Percentiles rank a stretch among this genome's conserved stretches.
Conservation (phyloP, 2,888 invertebrate genomes). For the Pyralis farinalis region DNA sequence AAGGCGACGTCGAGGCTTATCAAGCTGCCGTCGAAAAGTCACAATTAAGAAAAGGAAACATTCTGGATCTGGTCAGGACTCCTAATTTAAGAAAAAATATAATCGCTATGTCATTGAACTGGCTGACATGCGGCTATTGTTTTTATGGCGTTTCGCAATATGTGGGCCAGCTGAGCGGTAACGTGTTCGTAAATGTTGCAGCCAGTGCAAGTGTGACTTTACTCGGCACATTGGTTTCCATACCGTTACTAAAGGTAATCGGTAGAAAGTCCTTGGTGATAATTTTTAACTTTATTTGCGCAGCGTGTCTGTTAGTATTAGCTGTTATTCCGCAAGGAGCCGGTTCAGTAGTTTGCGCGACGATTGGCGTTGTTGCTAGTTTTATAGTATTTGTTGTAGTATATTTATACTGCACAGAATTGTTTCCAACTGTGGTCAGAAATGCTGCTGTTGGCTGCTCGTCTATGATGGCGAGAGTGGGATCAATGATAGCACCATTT, state of each 20-base stretch:
- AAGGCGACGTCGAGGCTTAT: slow-evolving; percentile 55
- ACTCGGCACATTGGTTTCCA: slow-evolving; percentile 81
- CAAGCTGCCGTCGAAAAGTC: slow-evolving; percentile 44
- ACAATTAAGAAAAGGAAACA: slow-evolving; percentile 68
- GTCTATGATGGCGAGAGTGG: slow-evolving; percentile 93
- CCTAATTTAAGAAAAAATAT: slow-evolving; percentile 87
- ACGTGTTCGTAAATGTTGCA: slow-evolving; percentile 91
- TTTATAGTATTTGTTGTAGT: slow-evolving; percentile 92
- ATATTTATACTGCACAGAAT: slow-evolving; percentile 92
- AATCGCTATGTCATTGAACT: slow-evolving; percentile 86
- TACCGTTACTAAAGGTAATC: slow-evolving; percentile 82
- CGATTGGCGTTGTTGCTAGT: slow-evolving; percentile 88
- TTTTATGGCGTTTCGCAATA: slow-evolving; percentile 92
- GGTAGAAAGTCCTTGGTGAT: slow-evolving; percentile 86
- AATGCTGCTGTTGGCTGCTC: slow-evolving; percentile 93
- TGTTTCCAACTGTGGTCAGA: slow-evolving; percentile 93
- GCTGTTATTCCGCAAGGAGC: slow-evolving; percentile 70
- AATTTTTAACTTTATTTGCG: slow-evolving; percentile 82
- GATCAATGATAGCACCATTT: slow-evolving; percentile 92
- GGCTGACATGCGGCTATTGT: slow-evolving; percentile 89
- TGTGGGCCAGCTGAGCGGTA: slow-evolving; percentile 88
- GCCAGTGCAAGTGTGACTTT: slow-evolving; percentile 85
- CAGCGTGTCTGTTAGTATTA: slow-evolving; percentile 81
- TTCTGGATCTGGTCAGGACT: slow-evolving; percentile 86
- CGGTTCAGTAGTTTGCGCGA: slow-evolving; percentile 82